phyloP scores from a whole-genome alignment of 1,140 invertebrate genomes.

The Mercenaria mercenaria region DNA sequence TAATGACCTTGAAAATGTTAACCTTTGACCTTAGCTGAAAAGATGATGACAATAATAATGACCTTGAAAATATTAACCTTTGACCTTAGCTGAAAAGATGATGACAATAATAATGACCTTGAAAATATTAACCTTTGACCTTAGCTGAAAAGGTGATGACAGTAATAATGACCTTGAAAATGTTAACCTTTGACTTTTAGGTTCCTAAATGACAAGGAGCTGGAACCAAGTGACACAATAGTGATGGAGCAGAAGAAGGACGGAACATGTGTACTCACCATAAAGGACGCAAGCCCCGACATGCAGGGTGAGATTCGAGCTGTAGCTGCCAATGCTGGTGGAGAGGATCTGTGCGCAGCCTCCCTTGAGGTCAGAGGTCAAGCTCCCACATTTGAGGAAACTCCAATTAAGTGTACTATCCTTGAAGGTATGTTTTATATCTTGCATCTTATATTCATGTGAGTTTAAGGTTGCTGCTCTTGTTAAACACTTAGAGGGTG shows the following conservation, averaged over 20 bases:
- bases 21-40: too few species aligned
- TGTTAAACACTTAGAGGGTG: too few species aligned
- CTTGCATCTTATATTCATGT: too few species aligned
- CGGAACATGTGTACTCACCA: constrained; percentile 77
- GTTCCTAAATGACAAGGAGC: constrained; percentile 83
- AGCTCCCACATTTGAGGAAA: constrained; percentile 82
- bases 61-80: too few species aligned
- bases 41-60: too few species aligned
- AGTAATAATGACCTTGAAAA: too few species aligned
- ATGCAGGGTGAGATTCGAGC: constrained; percentile 82
- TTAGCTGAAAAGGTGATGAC: too few species aligned
- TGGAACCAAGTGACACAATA: constrained; percentile 80
- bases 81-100: too few species aligned
- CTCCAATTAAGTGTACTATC: constrained; percentile 85
- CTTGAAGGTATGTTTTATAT: constrained; percentile 80
- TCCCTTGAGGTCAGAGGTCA: constrained; percentile 82
- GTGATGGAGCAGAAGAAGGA: constrained; percentile 80
- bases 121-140: too few species aligned
- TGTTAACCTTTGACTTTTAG: constrained; percentile 67
- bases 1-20: too few species aligned
- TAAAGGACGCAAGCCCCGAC: constrained; percentile 78
- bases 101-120: too few species aligned
- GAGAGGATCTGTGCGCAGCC: constrained; percentile 80
- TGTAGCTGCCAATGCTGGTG: constrained; percentile 82
- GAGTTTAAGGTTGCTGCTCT: too few species aligned